Evolutionary conservation across 2,797 vertebrate species (phyloP).

Genomic region (Poliocrania exsul): DNA sequence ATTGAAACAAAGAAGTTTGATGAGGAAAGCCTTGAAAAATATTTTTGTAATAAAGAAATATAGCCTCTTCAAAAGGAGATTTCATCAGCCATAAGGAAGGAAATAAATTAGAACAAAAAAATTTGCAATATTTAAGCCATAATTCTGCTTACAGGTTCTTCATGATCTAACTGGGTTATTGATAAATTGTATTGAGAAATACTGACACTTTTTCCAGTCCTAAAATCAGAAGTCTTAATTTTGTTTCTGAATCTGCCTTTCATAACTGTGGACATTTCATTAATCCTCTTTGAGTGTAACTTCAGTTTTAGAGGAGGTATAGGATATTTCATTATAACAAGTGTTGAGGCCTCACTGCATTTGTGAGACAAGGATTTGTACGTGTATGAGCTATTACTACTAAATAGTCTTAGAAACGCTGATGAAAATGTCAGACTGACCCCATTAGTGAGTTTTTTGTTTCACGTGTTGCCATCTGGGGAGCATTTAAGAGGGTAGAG

Average conservation of each 20-base stretch:
- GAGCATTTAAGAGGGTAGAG: background rate
- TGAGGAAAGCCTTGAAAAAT: conserved; percentile 16
- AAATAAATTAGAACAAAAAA: background rate
- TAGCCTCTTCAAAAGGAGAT: background rate
- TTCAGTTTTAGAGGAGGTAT: background rate
- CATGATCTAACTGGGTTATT: background rate
- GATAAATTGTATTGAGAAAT: background rate
- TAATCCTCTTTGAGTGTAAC: background rate
- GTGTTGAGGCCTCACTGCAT: background rate
- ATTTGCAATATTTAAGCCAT: background rate
- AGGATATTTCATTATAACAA: background rate
- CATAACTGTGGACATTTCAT: background rate
- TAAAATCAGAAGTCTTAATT: background rate
- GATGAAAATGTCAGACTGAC: background rate
- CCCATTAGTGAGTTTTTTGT: background rate
- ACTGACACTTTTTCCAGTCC: background rate
- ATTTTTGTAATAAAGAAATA: background rate
- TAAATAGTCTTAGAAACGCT: background rate
- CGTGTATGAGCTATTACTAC: background rate
- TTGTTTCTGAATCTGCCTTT: background rate
- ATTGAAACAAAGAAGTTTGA: background rate
- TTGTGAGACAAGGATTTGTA: background rate
- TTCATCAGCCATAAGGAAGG: background rate
- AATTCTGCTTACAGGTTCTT: background rate
- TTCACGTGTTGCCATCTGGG: background rate